These are phyloP conservation scores for Crenuchus spilurus DNA, from an alignment of 2,797 vertebrate species.

Conservation along the genomic window DNA sequence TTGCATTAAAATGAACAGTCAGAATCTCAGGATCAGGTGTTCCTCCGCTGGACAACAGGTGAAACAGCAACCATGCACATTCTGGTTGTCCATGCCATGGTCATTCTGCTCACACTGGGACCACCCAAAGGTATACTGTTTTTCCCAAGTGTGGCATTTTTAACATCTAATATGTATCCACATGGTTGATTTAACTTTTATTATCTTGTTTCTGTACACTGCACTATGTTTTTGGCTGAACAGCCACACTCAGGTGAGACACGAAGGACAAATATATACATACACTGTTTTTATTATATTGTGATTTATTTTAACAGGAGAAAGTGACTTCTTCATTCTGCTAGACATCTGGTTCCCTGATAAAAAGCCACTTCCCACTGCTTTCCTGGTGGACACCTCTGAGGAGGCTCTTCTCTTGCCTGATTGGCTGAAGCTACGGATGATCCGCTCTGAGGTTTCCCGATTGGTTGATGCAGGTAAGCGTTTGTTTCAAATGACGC, in stretches of 20 bases:
- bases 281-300: background rate
- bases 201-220: too few relatives aligned
- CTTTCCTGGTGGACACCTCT: slow-evolving; percentile 96
- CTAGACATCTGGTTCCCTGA: slow-evolving; percentile 98
- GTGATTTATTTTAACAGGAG: slow-evolving; percentile 66
- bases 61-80: slow-evolving; percentile 99
- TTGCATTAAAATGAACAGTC: slow-evolving; percentile 75
- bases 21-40: slow-evolving; percentile 97
- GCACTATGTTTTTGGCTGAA: too few relatives aligned
- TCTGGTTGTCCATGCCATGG: slow-evolving; percentile 98
- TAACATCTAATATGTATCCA: too few relatives aligned
- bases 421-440: slow-evolving; percentile 96
- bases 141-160: too few relatives aligned
- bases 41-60: slow-evolving; percentile 94
- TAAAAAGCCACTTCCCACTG: slow-evolving; percentile 95
- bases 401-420: slow-evolving; percentile 95
- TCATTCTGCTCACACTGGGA: slow-evolving; percentile 90
- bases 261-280: background rate
- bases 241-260: too few relatives aligned
- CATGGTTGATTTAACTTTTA: too few relatives aligned
- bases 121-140: slow-evolving; percentile 77
- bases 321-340: slow-evolving; percentile 87
- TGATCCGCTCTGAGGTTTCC: slow-evolving; percentile 96
- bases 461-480: slow-evolving; percentile 94
- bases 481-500: background rate